Base-by-base conservation (phyloP, 2,113 vertebrate genomes). In the Typhlomys cinereus region DNA sequence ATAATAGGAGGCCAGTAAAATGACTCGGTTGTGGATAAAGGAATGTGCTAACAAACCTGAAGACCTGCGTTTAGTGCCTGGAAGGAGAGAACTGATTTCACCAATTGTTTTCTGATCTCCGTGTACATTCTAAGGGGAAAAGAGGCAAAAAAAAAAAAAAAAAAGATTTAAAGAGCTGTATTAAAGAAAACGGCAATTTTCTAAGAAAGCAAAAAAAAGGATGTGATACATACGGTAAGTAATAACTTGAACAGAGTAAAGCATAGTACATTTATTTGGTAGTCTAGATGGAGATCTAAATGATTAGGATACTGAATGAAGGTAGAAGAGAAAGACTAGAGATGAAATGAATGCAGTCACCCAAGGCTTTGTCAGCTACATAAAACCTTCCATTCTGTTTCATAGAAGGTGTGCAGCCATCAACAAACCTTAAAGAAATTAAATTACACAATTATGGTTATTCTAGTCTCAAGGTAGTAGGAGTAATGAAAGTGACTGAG, bases 121-220 rank as follows among this genome's bases (percentile, higher is more conserved):
- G n/a, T n/a, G n/a, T n/a, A n/a, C n/a, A n/a, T n/a, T n/a, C n/a
- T n/a, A n/a, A n/a, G n/a, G n/a, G n/a, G n/a, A n/a, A n/a, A n/a
- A n/a, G n/a, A n/a, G n/a, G n/a, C n/a, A n/a, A n/a, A n/a, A n/a
- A n/a, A n/a, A n/a, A n/a, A n/a, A n/a, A n/a, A n/a, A n/a, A n/a
- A n/a, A n/a, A n/a, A n/a, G n/a, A n/a, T n/a, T n/a, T n/a, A 29
- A 52, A 70, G 31, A 66, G 61, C 21, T 36, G 7, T 50, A 25
- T 66, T 41, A 44, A 48, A 79, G 57, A 61, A 86, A 88, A n/a
- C 71, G 74, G 8, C 57, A 52, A 34, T 85, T 52, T 67, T 29
- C 46, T 86, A 89, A 89, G 64, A 52, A 96, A 44, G 20, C 36
- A 59, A 29, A 69, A 59, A n/a, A 75, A 44, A 85, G 9, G 62